Base-by-base conservation (phyloP, 2,113 vertebrate genomes). In the Chiloscyllium plagiosum region DNA sequence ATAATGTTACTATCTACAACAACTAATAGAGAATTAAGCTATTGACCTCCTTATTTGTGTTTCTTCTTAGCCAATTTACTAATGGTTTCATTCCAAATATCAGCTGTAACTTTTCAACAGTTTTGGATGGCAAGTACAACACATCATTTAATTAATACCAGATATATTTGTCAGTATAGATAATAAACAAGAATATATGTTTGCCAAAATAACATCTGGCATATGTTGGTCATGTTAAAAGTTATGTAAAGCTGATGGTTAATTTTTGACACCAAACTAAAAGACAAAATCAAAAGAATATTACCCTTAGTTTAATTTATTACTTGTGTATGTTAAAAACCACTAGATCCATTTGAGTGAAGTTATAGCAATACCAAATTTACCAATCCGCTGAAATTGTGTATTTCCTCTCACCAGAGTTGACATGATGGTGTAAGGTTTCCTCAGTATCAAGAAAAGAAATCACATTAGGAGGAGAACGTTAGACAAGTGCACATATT, bases 161-260 rank as follows among this genome's bases (percentile, higher is more conserved):
- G 52, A 61, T 65, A 90, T 61, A 17, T 90, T 90, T 65, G 87
- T 95, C 94, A 95, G 69, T 50, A 47, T 94, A 65, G 26, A 47
- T 95, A 47, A 72, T 47, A 72, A 70, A 52, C 37, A 95, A 42
- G 47, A 95, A 76, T 52, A 72, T 33, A 95, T 68, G 72, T 50
- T 29, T 95, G 93, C 42, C 93, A 95, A 95, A 50, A 72, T 70
- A 95, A 69, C 8, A 50, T 42, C 12, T 69, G 69, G 2, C 47
- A 37, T 50, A 70, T 94, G 68, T 42, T 72, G 17, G 33, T 66
- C 19, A 19, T 65, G 26, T 93, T 66, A 66, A 92, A 93, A 61
- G 13, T 37, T 93, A 20, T 26, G 20, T 69, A 42, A 24, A 4
- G 37, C n/a, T 94, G 65, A 13, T 93, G 66, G 1, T 90, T 94